Conservation (phyloP, 2,113 vertebrate species). For the Phylloscopus trochilus region DNA sequence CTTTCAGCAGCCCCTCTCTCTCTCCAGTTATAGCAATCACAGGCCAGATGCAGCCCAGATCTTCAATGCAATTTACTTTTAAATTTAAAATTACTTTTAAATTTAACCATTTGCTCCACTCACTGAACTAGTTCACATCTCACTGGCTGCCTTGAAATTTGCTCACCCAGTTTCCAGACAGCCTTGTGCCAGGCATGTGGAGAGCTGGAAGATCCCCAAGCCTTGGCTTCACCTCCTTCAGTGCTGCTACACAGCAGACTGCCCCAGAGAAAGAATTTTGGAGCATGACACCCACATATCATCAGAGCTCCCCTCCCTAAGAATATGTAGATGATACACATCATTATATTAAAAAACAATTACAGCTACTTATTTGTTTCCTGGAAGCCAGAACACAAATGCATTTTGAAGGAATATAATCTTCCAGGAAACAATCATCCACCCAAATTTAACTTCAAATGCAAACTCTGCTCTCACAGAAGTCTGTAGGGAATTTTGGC, state of each 20-base stretch:
- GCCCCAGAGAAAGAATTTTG: not conserved
- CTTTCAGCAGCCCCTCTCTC: not conserved
- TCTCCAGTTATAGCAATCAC: not conserved
- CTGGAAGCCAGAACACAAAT: not conserved
- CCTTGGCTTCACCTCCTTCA: not conserved
- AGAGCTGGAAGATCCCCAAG: not conserved
- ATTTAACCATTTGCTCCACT: not conserved
- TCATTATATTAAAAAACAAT: not conserved
- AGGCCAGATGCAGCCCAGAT: not conserved
- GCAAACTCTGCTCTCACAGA: not conserved
- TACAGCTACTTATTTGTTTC: not conserved
- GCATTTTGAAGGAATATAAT: not conserved
- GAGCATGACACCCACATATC: not conserved
- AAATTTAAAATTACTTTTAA: not conserved
- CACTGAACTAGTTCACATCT: not conserved
- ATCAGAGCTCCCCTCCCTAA: not conserved
- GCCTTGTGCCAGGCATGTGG: not conserved
- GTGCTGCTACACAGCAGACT: not conserved
- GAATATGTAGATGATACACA: not conserved
- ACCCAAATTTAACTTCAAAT: not conserved
- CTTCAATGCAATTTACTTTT: not conserved
- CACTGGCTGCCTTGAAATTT: not conserved
- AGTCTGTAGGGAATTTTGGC: not conserved
- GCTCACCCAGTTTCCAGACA: not conserved
- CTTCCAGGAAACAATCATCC: not conserved